Percentiles rank a stretch among this genome's conserved stretches.
Conservation (phyloP, 1,140 invertebrate species). For the Drosophila guanche region DNA sequence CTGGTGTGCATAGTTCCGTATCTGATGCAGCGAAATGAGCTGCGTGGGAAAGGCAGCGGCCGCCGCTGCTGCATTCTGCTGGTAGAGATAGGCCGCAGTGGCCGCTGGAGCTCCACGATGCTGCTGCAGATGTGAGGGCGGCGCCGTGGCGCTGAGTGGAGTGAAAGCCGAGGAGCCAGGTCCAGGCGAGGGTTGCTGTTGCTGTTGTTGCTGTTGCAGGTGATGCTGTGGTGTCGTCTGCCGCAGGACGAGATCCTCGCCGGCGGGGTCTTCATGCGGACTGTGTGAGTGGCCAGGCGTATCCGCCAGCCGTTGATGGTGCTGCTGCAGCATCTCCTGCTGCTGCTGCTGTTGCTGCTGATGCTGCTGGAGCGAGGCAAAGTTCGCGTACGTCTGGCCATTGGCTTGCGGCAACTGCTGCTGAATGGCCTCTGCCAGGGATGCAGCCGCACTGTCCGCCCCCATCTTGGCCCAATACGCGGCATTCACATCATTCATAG, state of each 20-base stretch:
- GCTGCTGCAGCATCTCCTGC: slow-evolving; percentile 65
- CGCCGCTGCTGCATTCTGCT: slow-evolving; percentile 85
- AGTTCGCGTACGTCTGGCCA: slow-evolving; percentile 86
- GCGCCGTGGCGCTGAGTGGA: slow-evolving; percentile 90
- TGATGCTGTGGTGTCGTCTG: slow-evolving; percentile 66
- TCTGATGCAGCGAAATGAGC: slow-evolving; percentile 97
- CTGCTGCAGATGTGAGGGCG: slow-evolving; percentile 87
- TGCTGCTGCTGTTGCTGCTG: slow-evolving; percentile 85
- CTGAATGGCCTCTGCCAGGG: slow-evolving; percentile 84
- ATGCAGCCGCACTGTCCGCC: slow-evolving; percentile 86
- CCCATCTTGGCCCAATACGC: slow-evolving; percentile 89
- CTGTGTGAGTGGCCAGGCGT: slow-evolving; percentile 78
- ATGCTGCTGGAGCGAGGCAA: slow-evolving; percentile 87
- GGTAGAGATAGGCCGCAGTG: slow-evolving; percentile 73
- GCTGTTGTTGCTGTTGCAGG: slow-evolving; percentile 76
- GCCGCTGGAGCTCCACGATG: slow-evolving; percentile 85
- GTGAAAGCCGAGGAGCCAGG: slow-evolving; percentile 90
- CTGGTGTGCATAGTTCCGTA: slow-evolving; percentile 97
- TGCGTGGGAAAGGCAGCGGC: slow-evolving; percentile 92
- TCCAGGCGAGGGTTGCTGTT: slow-evolving; percentile 65
- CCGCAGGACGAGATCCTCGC: slow-evolving; percentile 84
- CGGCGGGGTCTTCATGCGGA: slow-evolving; percentile 83
- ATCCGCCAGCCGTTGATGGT: slow-evolving; percentile 65
- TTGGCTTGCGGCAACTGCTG: slow-evolving; percentile 91
- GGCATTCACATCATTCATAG: slow-evolving; percentile 84